Evolutionary conservation across 2,888 invertebrate genomes (phyloP), one percentile per base, ranked within the genome.

Genomic region (Adineta ricciae): DNA sequence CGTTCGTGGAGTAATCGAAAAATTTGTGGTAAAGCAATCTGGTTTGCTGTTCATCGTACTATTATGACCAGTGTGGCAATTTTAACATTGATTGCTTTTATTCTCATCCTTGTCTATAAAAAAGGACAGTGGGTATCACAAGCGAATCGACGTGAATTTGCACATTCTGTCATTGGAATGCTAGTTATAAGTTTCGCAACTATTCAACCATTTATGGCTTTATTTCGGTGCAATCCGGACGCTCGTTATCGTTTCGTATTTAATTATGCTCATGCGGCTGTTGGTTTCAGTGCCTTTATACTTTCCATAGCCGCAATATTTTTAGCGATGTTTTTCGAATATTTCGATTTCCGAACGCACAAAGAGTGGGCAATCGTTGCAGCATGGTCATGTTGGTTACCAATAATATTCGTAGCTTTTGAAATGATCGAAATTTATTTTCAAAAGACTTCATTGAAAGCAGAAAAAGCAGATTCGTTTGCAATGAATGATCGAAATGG

Each of bases 191-290:
- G 78, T 78, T 78, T 38, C 41, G 24, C 78, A 41, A 11, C 41
- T 19, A 41, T 41, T n/a, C 78, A 78, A 38, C 78, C 78, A 78
- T 78, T 78, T n/a, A 78, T 78, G 41, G 78, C 78, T n/a, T 78
- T 41, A 78, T 78, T 78, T 78, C 78, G 78, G 4, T 78, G 78
- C 24, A 24, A 41, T 24, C 78, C 78, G n/a, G 78, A 41, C 14
- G 41, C 0, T 41, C 24, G 14, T n/a, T 78, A 78, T 78, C 78
- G 38, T 24, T 78, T 78, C n/a, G 24, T 78, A 41, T 78, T 41
- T 41, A 78, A 78, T 78, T 78, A 78, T 78, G 38, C 1, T 24
- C 78, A 78, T 78, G 78, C 24, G n/a, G 8, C 5, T 24, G n/a
- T 78, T 41, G 78, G 78, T 41, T 41, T 78, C n/a, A 41, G 41